These are phyloP conservation scores for Cathartes aura DNA, from an alignment of 2,113 vertebrate genomes.

Conservation along the genomic window DNA sequence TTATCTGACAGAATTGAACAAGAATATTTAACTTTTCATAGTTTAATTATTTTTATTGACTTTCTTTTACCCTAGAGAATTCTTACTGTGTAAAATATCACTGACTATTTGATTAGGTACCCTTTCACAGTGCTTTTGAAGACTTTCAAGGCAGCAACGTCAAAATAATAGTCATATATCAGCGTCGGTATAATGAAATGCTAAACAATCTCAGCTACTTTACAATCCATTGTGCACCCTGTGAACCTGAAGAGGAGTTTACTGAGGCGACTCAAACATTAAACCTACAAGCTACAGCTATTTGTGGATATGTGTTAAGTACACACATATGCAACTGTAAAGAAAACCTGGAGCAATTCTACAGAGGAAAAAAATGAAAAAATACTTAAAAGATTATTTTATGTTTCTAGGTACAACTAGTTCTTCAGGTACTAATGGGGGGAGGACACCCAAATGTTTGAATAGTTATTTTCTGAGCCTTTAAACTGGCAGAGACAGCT, in stretches of 20 bases:
- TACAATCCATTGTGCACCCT: not conserved
- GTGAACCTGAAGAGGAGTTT: not conserved
- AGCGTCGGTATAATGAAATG: not conserved
- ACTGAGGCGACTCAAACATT: not conserved
- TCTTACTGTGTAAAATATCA: not conserved
- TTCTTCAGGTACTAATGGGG: not conserved
- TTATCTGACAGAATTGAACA: not conserved
- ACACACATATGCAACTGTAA: not conserved
- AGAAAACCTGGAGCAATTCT: not conserved
- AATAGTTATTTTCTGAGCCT: not conserved
- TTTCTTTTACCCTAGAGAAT: slow-evolving; percentile 19
- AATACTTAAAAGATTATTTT: not conserved
- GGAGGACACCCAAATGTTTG: not conserved
- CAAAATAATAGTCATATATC: slow-evolving; percentile 46
- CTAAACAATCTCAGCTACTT: not conserved
- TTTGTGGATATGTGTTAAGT: not conserved
- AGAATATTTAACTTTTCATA: slow-evolving; percentile 5
- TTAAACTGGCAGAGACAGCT: not conserved
- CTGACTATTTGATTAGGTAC: slow-evolving; percentile 7
- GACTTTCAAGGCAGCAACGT: slow-evolving; percentile 2
- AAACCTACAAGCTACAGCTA: not conserved
- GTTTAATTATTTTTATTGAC: slow-evolving; percentile 48
- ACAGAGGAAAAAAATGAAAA: not conserved
- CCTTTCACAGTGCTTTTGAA: not conserved
- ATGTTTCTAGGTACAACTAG: not conserved